These are phyloP conservation scores for Sycophila texana DNA, from an alignment of 2,888 invertebrate genomes.

Conservation along the genomic window DNA sequence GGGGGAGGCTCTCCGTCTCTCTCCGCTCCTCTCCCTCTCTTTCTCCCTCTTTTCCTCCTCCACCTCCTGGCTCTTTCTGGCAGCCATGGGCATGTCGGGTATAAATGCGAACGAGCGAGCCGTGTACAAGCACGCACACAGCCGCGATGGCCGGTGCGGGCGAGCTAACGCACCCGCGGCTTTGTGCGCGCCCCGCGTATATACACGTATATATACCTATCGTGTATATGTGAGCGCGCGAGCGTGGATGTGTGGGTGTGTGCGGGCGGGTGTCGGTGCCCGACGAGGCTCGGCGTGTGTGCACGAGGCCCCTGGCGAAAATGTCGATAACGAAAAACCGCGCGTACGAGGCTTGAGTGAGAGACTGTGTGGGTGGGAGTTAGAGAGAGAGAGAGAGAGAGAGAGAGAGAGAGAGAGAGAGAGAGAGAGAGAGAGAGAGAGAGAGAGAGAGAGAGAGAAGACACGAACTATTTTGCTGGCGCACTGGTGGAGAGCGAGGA, in stretches of 20 bases:
- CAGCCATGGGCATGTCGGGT: slow-evolving; percentile 45
- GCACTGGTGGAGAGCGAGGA: slow-evolving; percentile 3
- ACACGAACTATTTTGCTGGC: slow-evolving; percentile 56
- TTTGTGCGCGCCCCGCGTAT: neutral
- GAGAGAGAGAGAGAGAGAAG: slow-evolving; percentile 55
- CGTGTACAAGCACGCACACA: slow-evolving; percentile 59
- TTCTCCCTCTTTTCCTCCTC: slow-evolving; percentile 9
- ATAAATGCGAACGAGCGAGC: slow-evolving; percentile 50
- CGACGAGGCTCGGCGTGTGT: neutral
- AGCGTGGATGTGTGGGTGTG: neutral
- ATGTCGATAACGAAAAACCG: slow-evolving; percentile 76
- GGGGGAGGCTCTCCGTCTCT: slow-evolving; percentile 6
- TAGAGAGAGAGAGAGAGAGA: slow-evolving; percentile 45
- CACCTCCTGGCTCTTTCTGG: slow-evolving; percentile 15
- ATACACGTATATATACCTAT: too few relatives aligned
- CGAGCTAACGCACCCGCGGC: slow-evolving; percentile 34
- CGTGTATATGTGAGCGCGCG: too few relatives aligned
- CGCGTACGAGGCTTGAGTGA: slow-evolving; percentile 56
- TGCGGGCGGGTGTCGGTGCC: neutral
- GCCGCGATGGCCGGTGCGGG: slow-evolving; percentile 29
- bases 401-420: slow-evolving; percentile 47
- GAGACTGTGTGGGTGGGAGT: slow-evolving; percentile 30
- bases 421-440: slow-evolving; percentile 31
- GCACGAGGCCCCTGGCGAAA: slow-evolving; percentile 63
- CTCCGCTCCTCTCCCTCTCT: slow-evolving; percentile 28